Percentiles rank a stretch among this genome's conserved stretches.
Evolutionary conservation across 2,797 vertebrate genomes (phyloP).

Genomic region (Potorous gilbertii): DNA sequence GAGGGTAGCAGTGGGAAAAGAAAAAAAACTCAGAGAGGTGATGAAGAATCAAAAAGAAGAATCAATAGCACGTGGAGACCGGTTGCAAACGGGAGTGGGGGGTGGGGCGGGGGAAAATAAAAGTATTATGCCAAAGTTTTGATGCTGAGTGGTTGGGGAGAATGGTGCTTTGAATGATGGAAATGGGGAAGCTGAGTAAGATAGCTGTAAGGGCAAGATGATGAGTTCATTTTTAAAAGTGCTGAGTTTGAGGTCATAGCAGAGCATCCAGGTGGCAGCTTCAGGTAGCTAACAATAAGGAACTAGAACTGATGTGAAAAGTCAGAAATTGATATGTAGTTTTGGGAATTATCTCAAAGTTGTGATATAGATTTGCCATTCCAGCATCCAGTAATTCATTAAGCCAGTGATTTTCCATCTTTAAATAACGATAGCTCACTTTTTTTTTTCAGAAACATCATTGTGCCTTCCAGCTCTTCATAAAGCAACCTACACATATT

Average conservation of each 20-base stretch:
- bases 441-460: not conserved
- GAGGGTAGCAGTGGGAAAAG: not conserved
- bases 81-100: not conserved
- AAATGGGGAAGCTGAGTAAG: not conserved
- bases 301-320: fast-evolving
- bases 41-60: not conserved
- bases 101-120: not conserved
- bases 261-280: not conserved
- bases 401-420: not conserved
- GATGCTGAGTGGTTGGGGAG: not conserved
- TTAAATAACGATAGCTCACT: not conserved
- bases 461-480: not conserved
- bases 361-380: not conserved
- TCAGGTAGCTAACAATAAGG: not conserved
- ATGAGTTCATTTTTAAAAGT: not conserved
- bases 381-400: not conserved
- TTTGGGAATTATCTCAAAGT: not conserved
- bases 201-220: not conserved
- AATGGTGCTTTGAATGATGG: not conserved
- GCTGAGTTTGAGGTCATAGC: not conserved
- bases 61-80: not conserved
- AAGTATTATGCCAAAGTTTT: not conserved
- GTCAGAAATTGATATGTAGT: not conserved
- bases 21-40: not conserved
- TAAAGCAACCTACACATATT: not conserved